Percentiles rank a stretch among this genome's conserved stretches.
phyloP scores from a whole-genome alignment of 2,113 vertebrate species.

The Catharus minimus region DNA sequence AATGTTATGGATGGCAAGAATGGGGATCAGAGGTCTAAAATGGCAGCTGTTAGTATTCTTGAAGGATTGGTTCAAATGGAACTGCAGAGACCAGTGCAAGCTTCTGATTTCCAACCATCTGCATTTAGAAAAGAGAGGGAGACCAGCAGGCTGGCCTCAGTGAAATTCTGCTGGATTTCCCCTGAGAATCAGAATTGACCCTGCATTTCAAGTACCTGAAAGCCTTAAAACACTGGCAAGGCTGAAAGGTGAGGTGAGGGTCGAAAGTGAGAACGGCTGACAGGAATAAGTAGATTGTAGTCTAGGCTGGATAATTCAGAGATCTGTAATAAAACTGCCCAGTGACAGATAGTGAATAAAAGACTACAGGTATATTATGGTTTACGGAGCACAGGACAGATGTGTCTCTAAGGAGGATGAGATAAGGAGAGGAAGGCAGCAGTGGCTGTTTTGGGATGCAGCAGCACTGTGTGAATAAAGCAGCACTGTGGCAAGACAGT shows the following conservation, averaged over 20 bases:
- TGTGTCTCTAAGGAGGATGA: conserved; percentile 42
- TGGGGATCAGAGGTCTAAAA: conserved; percentile 35
- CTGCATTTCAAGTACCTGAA: neutral
- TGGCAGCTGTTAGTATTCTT: conserved; percentile 48
- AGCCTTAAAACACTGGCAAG: conserved; percentile 1
- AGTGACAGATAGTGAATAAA: conserved; percentile 52
- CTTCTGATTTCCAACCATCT: conserved; percentile 8
- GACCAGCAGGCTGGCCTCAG: neutral
- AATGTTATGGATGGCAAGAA: conserved; percentile 24
- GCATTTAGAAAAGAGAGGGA: neutral
- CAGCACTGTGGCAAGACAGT: neutral
- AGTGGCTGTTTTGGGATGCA: conserved; percentile 9
- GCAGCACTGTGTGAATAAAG: conserved; percentile 7
- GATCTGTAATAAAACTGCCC: conserved; percentile 48
- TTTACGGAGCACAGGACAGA: conserved; percentile 54
- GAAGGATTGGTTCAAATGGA: conserved; percentile 5
- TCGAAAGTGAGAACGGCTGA: neutral
- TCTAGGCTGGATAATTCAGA: conserved; percentile 47
- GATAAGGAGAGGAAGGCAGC: conserved; percentile 33
- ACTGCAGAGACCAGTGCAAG: neutral
- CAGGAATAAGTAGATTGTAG: conserved; percentile 28
- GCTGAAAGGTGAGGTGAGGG: neutral
- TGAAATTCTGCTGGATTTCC: conserved; percentile 6
- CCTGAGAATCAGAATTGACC: neutral
- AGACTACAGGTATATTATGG: conserved; percentile 45